These are phyloP conservation scores for Clarias magur DNA, from an alignment of 2,113 vertebrate genomes.

Conservation along the genomic window DNA sequence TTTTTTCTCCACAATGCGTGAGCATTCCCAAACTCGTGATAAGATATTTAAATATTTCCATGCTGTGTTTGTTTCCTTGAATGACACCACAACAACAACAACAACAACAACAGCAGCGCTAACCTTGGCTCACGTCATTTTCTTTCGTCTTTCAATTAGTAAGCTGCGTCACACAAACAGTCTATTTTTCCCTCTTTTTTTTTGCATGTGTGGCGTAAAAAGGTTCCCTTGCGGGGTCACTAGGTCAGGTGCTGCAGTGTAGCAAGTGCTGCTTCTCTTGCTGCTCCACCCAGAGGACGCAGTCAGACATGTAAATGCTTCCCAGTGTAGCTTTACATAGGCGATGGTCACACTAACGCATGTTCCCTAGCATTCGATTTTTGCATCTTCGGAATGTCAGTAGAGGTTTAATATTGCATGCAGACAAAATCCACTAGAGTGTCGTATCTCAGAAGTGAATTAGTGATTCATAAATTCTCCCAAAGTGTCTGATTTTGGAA, in stretches of 20 bases:
- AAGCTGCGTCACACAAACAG: neutral
- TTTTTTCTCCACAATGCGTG: too few relatives aligned
- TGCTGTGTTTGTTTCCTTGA: too few relatives aligned
- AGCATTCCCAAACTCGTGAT: too few relatives aligned
- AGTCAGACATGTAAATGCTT: slow-evolving; percentile 2
- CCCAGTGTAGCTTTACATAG: slow-evolving; percentile 8
- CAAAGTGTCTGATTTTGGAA: too few relatives aligned
- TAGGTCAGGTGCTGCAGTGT: neutral
- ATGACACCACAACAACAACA: too few relatives aligned
- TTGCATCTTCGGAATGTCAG: neutral
- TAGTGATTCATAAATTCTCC: neutral
- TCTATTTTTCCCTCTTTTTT: neutral
- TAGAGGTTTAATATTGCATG: neutral
- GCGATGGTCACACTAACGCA: neutral
- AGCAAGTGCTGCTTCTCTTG: neutral
- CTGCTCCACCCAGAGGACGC: neutral
- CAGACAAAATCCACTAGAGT: neutral
- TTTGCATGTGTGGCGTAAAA: slow-evolving; percentile 15
- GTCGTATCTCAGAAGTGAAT: neutral
- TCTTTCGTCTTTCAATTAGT: neutral
- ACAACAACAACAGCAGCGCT: neutral
- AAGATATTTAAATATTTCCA: slow-evolving; percentile 4
- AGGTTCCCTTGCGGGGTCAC: neutral
- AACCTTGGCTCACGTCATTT: neutral
- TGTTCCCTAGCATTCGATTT: neutral